phyloP scores from a whole-genome alignment of 2,797 vertebrate genomes.

The Sebastolobus altivelis region DNA sequence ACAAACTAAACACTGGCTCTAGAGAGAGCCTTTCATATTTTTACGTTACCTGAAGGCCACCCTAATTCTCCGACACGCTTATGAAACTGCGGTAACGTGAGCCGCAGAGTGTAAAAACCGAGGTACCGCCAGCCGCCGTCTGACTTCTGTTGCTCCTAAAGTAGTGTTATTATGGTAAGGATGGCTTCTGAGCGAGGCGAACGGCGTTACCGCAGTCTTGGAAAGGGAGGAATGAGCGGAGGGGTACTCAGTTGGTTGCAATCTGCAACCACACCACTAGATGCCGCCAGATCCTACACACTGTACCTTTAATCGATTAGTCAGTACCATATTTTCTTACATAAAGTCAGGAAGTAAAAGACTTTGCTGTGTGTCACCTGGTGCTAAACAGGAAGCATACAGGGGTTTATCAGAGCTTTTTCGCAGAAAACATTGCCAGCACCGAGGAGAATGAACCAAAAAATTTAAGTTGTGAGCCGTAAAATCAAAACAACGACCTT shows the following conservation, averaged over 20 bases:
- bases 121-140: neutral
- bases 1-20: neutral
- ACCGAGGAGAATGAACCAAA: neutral
- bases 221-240: neutral
- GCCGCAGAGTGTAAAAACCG: rapidly evolving
- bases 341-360: neutral
- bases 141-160: rapidly evolving
- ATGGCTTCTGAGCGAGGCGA: neutral
- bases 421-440: neutral
- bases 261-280: neutral
- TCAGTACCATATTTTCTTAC: neutral
- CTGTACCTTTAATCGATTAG: neutral
- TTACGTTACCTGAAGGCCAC: neutral
- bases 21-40: neutral
- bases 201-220: neutral
- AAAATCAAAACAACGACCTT: neutral
- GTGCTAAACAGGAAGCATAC: neutral
- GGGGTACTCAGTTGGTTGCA: neutral
- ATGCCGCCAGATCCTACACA: neutral
- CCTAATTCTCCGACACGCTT: neutral
- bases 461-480: neutral
- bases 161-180: neutral
- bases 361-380: neutral
- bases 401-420: neutral
- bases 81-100: neutral